Evolutionary conservation across 2,113 vertebrate genomes (phyloP), one percentile per base, ranked within the genome.

Genomic region (Cryptomyrus ogoouensis): DNA sequence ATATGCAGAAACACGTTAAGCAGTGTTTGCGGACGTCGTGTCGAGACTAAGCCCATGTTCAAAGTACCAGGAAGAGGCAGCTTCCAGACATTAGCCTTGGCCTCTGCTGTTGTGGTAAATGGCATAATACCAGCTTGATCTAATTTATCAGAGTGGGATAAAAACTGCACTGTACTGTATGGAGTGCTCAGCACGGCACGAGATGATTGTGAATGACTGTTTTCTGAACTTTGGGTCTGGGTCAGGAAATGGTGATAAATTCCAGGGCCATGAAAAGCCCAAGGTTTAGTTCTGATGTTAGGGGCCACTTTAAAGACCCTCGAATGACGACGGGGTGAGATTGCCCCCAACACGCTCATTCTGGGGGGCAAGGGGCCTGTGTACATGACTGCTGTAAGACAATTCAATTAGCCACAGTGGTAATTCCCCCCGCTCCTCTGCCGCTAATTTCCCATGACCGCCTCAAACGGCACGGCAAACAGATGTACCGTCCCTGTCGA

Each of bases 21-120:
- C 83, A 88, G 91, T 89, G 89, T 93, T 91, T 84, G 88, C 58
- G 92, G 88, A 44, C 35, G 92, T 91, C 2, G 0, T 50, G 92
- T 93, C 91, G 90, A 88, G 89, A 62, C 49, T 53, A 92, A 89
- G 91, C 70, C 83, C 89, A 13, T 27, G 46, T 42, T 90, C 35
- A 87, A 62, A 42, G 80, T 90, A 52, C 13, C 35, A 92, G 90
- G 83, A 35, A 87, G 19, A 13, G 87, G 91, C 7, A 70, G 88
- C 88, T 83, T 90, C 89, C 90, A 86, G 89, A 44, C 89, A 88
- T 74, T 56, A 27, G 50, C 52, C 47, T 49, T 49, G 47, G 21
- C 84, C 83, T 44, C 8, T 10, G 31, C 10, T 19, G 39, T 46
- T 74, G 39, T 42, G 24, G 31, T 19, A 31, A 90, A 87, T 44